Conservation (phyloP, 2,888 invertebrate species). For the Chaetoderma sp. region DNA sequence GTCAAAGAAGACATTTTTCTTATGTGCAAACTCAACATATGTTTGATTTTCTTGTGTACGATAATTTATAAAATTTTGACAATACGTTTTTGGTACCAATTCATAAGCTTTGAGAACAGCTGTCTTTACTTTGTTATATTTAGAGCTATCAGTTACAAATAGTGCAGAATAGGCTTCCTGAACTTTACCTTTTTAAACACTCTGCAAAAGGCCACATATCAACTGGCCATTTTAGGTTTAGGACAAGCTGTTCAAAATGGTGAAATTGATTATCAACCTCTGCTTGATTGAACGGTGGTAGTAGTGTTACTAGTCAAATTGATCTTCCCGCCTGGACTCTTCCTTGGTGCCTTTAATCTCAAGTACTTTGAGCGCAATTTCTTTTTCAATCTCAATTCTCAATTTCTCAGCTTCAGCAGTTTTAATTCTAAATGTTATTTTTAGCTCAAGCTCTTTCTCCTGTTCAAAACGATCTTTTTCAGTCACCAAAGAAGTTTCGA, state of each 20-base stretch:
- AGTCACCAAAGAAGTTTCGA: too few species aligned
- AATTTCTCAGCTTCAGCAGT: too few species aligned
- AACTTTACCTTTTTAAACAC: conserved; percentile 31
- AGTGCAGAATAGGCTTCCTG: conserved; percentile 19
- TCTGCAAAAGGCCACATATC: conserved; percentile 28
- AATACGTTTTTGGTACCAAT: conserved; percentile 33
- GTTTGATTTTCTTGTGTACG: conserved; percentile 25
- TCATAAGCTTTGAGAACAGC: conserved; percentile 34
- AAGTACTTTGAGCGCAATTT: too few species aligned
- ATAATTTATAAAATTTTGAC: conserved; percentile 32
- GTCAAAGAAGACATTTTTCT: conserved; percentile 21
- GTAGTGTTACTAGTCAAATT: too few species aligned
- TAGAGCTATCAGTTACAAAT: conserved; percentile 6
- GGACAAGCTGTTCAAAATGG: conserved; percentile 29
- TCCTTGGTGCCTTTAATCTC: too few species aligned
- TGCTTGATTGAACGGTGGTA: conserved; percentile 21
- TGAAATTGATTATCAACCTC: conserved; percentile 27
- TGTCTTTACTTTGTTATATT: conserved; percentile 34
- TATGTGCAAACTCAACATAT: conserved; percentile 33
- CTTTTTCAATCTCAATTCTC: too few species aligned
- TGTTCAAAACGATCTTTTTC: too few species aligned
- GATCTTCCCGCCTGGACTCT: too few species aligned
- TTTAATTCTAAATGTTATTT: too few species aligned
- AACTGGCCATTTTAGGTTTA: conserved; percentile 26
- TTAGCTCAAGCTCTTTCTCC: too few species aligned